Evolutionary conservation across 2,888 invertebrate species (phyloP).

Genomic region (Nysson spinosus): DNA sequence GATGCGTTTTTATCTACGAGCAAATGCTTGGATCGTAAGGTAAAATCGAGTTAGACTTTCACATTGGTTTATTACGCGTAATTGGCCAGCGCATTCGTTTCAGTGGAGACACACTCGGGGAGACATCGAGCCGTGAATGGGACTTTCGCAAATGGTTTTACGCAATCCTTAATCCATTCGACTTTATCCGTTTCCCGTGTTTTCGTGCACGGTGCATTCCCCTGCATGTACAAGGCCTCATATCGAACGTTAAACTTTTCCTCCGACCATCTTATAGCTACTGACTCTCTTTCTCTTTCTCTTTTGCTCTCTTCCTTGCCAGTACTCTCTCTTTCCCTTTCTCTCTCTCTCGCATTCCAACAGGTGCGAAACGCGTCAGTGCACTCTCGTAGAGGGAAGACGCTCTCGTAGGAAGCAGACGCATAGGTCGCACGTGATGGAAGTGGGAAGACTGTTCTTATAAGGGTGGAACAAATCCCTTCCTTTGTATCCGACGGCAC

Average conservation of each 20-base stretch:
- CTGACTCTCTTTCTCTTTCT: slow-evolving; percentile 17
- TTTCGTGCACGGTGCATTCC: slow-evolving; percentile 15
- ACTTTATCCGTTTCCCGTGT: slow-evolving; percentile 29
- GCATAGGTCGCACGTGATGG: slow-evolving; percentile 43
- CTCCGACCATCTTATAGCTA: slow-evolving; percentile 34
- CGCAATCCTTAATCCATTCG: slow-evolving; percentile 50
- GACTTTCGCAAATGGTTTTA: slow-evolving; percentile 59
- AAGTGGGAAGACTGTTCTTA: slow-evolving; percentile 15
- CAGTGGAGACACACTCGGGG: neutral
- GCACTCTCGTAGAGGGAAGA: slow-evolving; percentile 43
- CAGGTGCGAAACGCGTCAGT: slow-evolving; percentile 68
- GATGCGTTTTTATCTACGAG: too few relatives aligned
- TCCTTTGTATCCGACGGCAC: slow-evolving; percentile 48
- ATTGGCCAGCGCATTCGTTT: slow-evolving; percentile 48
- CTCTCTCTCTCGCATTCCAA: slow-evolving; percentile 64
- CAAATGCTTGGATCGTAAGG: too few relatives aligned
- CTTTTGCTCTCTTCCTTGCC: slow-evolving; percentile 19
- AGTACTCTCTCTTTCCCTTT: slow-evolving; percentile 9
- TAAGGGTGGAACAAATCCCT: slow-evolving; percentile 45
- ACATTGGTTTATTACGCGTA: slow-evolving; percentile 45
- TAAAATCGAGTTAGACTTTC: slow-evolving; percentile 51
- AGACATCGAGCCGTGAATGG: slow-evolving; percentile 25
- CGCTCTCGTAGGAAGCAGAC: slow-evolving; percentile 42
- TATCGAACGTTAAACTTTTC: slow-evolving; percentile 51
- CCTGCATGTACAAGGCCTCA: slow-evolving; percentile 13